Evolutionary conservation across 2,113 vertebrate genomes (phyloP).

Genomic region (Podarcis cretensis): DNA sequence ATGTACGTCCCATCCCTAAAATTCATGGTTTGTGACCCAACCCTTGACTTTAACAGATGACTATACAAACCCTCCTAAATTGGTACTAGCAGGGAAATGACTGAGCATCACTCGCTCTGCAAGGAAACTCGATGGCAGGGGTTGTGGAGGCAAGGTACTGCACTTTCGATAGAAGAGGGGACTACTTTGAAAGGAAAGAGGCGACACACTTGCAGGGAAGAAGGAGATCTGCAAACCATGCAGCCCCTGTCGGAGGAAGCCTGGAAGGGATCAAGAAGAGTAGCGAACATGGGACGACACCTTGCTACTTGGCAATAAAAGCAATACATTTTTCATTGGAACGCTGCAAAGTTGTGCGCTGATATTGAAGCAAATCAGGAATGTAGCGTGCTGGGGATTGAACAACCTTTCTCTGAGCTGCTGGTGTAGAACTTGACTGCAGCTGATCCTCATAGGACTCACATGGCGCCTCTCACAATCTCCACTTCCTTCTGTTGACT

Average conservation of each 20-base stretch:
- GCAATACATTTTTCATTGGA: slow-evolving; percentile 65
- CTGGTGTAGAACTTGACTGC: not conserved
- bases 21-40: slow-evolving; percentile 68
- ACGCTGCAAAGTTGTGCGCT: slow-evolving; percentile 50
- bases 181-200: not conserved
- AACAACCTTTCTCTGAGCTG: slow-evolving; percentile 24
- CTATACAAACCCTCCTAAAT: slow-evolving; percentile 43
- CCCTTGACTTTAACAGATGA: slow-evolving; percentile 48
- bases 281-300: not conserved
- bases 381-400: slow-evolving; percentile 18
- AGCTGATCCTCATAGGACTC: not conserved
- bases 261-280: slow-evolving; percentile 14
- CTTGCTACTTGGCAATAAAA: slow-evolving; percentile 57
- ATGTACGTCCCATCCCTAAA: slow-evolving; percentile 53
- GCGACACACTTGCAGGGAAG: slow-evolving; percentile 8
- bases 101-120: slow-evolving; percentile 18
- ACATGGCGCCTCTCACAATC: not conserved
- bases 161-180: slow-evolving; percentile 20
- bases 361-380: slow-evolving; percentile 34
- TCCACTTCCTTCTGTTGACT: slow-evolving; percentile 33
- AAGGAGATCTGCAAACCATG: slow-evolving; percentile 9
- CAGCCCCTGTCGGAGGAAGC: slow-evolving; percentile 1
- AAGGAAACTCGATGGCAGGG: slow-evolving; percentile 16
- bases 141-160: slow-evolving; percentile 22
- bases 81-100: slow-evolving; percentile 39